Conservation (phyloP, 2,888 invertebrate genomes). For the Anagyrus pseudococci region DNA sequence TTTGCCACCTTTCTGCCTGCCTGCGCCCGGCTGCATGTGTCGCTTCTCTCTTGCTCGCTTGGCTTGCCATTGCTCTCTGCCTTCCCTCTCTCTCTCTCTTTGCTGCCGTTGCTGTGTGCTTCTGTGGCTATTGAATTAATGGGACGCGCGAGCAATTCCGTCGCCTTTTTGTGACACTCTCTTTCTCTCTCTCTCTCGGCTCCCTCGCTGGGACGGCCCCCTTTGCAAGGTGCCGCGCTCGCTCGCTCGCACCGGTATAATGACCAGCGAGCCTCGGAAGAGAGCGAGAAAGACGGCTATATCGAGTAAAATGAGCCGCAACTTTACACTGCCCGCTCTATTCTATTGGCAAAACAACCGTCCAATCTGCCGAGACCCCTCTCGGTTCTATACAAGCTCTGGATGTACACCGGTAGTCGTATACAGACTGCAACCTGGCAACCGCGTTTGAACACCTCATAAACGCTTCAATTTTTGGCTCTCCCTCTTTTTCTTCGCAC, state of each 20-base stretch:
- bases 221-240: too few relatives aligned
- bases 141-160: neutral
- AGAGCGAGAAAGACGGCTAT: neutral
- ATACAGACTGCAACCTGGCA: too few relatives aligned
- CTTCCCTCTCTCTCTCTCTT: neutral
- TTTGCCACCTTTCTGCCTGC: neutral
- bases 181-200: neutral
- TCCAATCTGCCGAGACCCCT: too few relatives aligned
- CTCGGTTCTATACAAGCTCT: too few relatives aligned
- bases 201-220: too few relatives aligned
- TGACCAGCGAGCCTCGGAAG: neutral
- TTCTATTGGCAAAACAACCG: too few relatives aligned
- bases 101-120: neutral
- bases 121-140: slow-evolving; percentile 14
- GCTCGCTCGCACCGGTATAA: too few relatives aligned
- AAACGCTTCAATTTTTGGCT: too few relatives aligned
- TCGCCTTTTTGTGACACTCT: neutral
- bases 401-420: too few relatives aligned
- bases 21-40: neutral
- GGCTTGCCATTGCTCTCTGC: neutral
- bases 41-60: neutral
- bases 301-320: slow-evolving; percentile 1
- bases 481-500: too few relatives aligned
- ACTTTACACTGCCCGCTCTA: neutral
- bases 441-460: too few relatives aligned